Percentiles rank a stretch among this genome's conserved stretches.
Conservation (phyloP, 1,140 invertebrate genomes). For the Brachystomella parvula region DNA sequence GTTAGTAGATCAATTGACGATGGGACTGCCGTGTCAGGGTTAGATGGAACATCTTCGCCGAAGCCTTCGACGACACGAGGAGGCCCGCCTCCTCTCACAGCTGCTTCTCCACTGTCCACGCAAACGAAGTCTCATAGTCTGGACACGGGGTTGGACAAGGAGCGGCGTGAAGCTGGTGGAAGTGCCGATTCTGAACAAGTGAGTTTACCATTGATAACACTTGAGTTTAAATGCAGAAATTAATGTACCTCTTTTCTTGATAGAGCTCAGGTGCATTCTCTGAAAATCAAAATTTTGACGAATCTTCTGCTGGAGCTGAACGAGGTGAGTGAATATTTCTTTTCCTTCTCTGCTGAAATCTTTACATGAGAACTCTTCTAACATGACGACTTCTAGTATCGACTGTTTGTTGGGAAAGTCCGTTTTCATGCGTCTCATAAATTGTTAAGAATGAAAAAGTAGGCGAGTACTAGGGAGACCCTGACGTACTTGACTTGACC, state of each 20-base stretch:
- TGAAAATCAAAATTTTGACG: conserved; percentile 30
- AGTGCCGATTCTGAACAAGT: conserved; percentile 30
- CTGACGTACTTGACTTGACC: too few species aligned
- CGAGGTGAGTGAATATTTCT: conserved; percentile 20
- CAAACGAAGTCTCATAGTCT: conserved; percentile 32
- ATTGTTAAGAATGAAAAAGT: too few species aligned
- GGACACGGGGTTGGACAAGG: conserved; percentile 20
- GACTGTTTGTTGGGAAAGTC: too few species aligned
- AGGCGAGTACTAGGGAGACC: too few species aligned
- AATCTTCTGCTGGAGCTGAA: conserved; percentile 20
- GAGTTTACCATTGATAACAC: background rate
- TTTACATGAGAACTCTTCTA: too few species aligned
- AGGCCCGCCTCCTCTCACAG: conserved; percentile 29
- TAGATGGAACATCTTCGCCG: conserved; percentile 13
- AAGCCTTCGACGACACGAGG: background rate
- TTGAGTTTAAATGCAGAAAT: too few species aligned
- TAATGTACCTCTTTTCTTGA: too few species aligned
- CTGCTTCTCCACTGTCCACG: conserved; percentile 12
- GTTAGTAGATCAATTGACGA: conserved; percentile 34
- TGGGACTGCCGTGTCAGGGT: background rate
- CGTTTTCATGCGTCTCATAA: too few species aligned
- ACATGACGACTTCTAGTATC: too few species aligned
- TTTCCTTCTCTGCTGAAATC: too few species aligned
- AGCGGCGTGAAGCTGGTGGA: conserved; percentile 7
- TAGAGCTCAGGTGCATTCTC: conserved; percentile 30